Conservation (phyloP, 1,140 invertebrate species). For the Charaxes varanes region DNA sequence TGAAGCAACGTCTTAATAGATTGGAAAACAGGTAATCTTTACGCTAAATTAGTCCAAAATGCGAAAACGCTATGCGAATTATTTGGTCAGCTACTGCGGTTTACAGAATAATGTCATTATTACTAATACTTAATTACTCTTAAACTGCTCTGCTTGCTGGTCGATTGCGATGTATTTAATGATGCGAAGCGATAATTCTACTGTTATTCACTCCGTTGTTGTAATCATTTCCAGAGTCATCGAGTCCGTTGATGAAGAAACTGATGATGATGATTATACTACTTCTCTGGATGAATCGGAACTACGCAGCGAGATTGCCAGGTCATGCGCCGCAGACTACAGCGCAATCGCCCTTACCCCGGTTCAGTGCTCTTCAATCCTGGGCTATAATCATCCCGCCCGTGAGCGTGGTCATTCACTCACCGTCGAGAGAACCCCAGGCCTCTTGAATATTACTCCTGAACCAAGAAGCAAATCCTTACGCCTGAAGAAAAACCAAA, state of each 20-base stretch:
- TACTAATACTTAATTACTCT: neutral
- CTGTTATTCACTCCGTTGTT: neutral
- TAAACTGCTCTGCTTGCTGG: neutral
- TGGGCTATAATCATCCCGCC: conserved; percentile 26
- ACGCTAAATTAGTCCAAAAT: neutral
- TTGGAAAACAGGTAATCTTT: conserved; percentile 69
- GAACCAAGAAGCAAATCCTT: conserved; percentile 57
- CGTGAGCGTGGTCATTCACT: conserved; percentile 48
- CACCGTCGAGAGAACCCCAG: conserved; percentile 37
- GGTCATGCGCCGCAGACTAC: conserved; percentile 26
- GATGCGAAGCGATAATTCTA: neutral
- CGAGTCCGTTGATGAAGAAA: conserved; percentile 30
- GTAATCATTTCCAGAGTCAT: conserved; percentile 30
- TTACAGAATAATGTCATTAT: neutral
- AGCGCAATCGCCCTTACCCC: conserved; percentile 29
- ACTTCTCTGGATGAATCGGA: conserved; percentile 37
- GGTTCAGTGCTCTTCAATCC: conserved; percentile 21
- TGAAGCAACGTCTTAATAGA: conserved; percentile 72
- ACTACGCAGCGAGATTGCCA: conserved; percentile 37
- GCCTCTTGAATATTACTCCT: conserved; percentile 26
- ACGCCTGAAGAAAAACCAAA: conserved; percentile 34
- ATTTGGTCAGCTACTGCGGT: neutral
- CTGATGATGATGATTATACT: conserved; percentile 33
- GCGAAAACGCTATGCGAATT: too few relatives aligned
- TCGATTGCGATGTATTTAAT: too few relatives aligned